Evolutionary conservation across 2,797 vertebrate species (phyloP), one percentile per base, ranked within the genome.

Genomic region (Falco biarmicus): DNA sequence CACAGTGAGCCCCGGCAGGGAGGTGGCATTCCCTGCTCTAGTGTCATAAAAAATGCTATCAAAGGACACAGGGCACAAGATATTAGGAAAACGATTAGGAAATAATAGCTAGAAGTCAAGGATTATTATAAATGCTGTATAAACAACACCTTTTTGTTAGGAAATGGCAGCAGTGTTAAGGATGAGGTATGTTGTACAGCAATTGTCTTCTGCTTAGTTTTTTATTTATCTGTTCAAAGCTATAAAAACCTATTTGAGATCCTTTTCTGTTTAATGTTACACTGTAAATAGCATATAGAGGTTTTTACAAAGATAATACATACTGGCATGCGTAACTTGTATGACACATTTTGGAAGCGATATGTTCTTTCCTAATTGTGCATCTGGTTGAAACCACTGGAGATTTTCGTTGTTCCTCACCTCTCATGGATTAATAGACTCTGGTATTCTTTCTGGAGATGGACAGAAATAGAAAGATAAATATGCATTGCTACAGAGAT

Each of bases 1-100:
- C 32, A 7, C 1, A 2, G 18, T 13, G 43, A 66, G 24, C 39
- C 50, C 9, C 0, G 2, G 2, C 13, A 18, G 8, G 34, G 2
- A 13, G 15, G 4, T 51, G 61, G 24, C 31, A 19, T 78, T 48
- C 17, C 50, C 43, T 84, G 51, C 60, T 69, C 11, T 5, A 19
- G 19, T 11, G n/a, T 16, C 65, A 31, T 11, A 10, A 48, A 59
- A 81, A 79, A 24, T 15, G 6, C 26, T 57, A 16, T 32, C 34
- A 22, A 74, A 87, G 34, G 51, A 29, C 54, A 41, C 10, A 16
- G 13, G 43, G 21, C 22, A 32, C 9, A 8, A 25, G 13, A 19
- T 28, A 18, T 20, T 13, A 47, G 45, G 34, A 24, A 68, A 65
- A 29, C 8, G 5, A 43, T 60, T 57, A 6, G 26, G 64, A 68